A percentile compares a stretch with the other conserved stretches of the same genome.
Evolutionary conservation across 2,888 invertebrate genomes (phyloP).

Genomic region (Sylvicola fuscatus): DNA sequence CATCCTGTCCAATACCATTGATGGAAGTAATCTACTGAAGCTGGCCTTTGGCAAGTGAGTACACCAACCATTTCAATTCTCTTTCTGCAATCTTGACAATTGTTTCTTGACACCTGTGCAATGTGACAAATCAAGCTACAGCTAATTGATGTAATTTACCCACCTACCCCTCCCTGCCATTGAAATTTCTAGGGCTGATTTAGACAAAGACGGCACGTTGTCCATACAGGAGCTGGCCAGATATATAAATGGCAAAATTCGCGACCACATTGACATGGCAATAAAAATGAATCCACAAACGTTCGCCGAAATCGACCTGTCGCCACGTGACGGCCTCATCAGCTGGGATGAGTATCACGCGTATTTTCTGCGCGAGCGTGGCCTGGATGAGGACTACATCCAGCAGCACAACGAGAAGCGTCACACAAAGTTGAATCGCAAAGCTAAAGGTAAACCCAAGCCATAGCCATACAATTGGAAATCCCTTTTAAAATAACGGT

Average conservation of each 20-base stretch:
- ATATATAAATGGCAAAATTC: slow-evolving; percentile 45
- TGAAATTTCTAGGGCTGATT: slow-evolving; percentile 40
- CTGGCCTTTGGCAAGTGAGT: slow-evolving; percentile 30
- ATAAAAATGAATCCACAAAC: slow-evolving; percentile 42
- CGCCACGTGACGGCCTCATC: slow-evolving; percentile 38
- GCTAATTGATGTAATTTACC: neutral
- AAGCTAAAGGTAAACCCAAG: slow-evolving; percentile 28
- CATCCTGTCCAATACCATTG: slow-evolving; percentile 26
- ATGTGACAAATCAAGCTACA: too few species aligned
- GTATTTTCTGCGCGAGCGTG: slow-evolving; percentile 48
- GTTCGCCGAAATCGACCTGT: slow-evolving; percentile 41
- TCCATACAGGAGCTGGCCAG: slow-evolving; percentile 39
- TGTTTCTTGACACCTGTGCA: too few species aligned
- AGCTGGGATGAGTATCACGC: slow-evolving; percentile 66
- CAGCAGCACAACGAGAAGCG: slow-evolving; percentile 39
- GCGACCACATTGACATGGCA: slow-evolving; percentile 44
- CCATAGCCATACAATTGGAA: neutral
- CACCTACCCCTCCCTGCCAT: too few species aligned
- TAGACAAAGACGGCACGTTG: slow-evolving; percentile 31
- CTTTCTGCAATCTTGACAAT: too few species aligned
- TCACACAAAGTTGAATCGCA: slow-evolving; percentile 39
- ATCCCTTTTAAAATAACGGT: slow-evolving; percentile 1
- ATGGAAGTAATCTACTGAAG: slow-evolving; percentile 13
- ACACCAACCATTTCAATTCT: too few species aligned
- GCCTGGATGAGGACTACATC: slow-evolving; percentile 41